A percentile compares a stretch with the other conserved stretches of the same genome.
Evolutionary conservation across 2,888 invertebrate species (phyloP).

Genomic region (Eilema griseolum): DNA sequence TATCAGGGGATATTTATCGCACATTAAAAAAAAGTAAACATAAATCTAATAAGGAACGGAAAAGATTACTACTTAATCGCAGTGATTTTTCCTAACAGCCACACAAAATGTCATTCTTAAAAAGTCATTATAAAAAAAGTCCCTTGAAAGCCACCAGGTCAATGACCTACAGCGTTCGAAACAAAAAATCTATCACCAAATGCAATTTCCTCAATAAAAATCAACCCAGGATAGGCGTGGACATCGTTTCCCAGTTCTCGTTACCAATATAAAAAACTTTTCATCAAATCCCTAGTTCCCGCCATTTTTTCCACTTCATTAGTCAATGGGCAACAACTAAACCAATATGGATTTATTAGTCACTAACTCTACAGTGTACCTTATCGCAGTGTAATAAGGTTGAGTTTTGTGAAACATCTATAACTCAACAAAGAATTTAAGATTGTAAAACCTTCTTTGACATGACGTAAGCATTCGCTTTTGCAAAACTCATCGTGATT

Average conservation of each 20-base stretch:
- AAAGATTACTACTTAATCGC: no score
- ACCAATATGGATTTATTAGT: constrained; percentile 19
- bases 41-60: no score
- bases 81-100: background rate
- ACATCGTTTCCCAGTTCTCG: constrained; percentile 35
- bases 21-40: no score
- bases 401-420: background rate
- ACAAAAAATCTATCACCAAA: background rate
- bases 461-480: constrained; percentile 40
- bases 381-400: constrained; percentile 8
- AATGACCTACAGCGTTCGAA: background rate
- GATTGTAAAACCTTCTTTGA: constrained; percentile 35
- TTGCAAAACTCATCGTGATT: constrained; percentile 48
- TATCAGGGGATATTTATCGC: no score
- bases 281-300: constrained; percentile 29
- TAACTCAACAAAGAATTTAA: background rate
- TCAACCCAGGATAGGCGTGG: constrained; percentile 28
- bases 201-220: constrained; percentile 25
- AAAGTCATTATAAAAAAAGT: background rate
- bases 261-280: constrained; percentile 37
- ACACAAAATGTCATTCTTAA: background rate
- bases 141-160: no score
- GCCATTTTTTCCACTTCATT: constrained; percentile 49
- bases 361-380: background rate
- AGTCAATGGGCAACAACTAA: constrained; percentile 38